phyloP scores from a whole-genome alignment of 2,113 vertebrate species.

The Hippocampus abdominalis region DNA sequence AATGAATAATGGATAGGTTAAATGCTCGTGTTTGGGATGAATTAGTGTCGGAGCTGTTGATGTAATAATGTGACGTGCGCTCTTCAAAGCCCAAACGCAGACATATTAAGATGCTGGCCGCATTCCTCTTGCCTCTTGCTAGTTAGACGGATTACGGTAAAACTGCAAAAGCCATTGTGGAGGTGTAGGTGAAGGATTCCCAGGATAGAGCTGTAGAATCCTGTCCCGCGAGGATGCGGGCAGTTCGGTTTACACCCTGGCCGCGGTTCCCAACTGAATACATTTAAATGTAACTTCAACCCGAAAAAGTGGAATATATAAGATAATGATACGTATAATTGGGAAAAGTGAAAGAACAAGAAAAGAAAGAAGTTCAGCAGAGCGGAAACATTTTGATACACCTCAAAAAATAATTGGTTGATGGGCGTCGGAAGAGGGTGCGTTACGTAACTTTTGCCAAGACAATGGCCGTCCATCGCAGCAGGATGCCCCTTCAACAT shows the following conservation, averaged over 20 bases:
- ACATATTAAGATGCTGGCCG: conserved; percentile 3
- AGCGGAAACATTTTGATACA: too few relatives aligned
- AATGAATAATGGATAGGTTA: conserved; percentile 70
- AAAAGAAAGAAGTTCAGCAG: too few relatives aligned
- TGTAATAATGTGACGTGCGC: conserved; percentile 37
- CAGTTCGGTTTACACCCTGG: neutral
- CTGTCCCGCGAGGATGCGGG: neutral
- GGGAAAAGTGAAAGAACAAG: too few relatives aligned
- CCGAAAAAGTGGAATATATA: neutral
- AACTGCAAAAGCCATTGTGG: neutral
- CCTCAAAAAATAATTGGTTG: too few relatives aligned
- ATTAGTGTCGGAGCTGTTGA: conserved; percentile 48
- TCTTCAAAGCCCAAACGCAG: conserved; percentile 24
- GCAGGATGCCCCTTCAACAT: too few relatives aligned
- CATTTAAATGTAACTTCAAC: neutral
- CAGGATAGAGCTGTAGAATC: neutral
- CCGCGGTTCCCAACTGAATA: neutral
- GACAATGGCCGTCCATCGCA: too few relatives aligned
- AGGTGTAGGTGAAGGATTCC: neutral
- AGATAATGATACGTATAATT: too few relatives aligned
- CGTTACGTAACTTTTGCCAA: too few relatives aligned
- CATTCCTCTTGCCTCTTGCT: conserved; percentile 17
- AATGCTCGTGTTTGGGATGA: conserved; percentile 65
- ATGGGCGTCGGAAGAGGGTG: too few relatives aligned
- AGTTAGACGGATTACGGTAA: neutral